These are phyloP conservation scores for Apodemia zela DNA, from an alignment of 2,888 invertebrate species.

Conservation along the genomic window DNA sequence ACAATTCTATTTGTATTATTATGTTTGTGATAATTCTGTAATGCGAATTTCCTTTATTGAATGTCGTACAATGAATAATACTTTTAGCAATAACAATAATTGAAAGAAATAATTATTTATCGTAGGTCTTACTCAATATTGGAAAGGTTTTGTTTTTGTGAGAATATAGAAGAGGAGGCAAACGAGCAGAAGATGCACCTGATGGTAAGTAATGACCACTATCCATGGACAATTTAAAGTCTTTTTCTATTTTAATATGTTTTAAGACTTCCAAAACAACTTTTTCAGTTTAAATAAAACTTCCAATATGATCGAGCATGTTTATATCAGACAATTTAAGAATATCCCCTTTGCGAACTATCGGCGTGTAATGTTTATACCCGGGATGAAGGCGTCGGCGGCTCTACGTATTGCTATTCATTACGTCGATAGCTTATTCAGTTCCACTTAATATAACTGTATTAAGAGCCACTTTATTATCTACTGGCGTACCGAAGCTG, in stretches of 20 bases:
- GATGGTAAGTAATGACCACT: too few species aligned
- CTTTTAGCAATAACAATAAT: neutral
- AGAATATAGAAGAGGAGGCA: too few species aligned
- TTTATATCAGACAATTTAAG: neutral
- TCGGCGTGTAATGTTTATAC: neutral
- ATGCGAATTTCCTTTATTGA: conserved; percentile 13
- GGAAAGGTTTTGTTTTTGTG: too few species aligned
- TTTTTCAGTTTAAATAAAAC: too few species aligned
- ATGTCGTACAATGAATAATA: neutral
- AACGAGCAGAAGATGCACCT: too few species aligned
- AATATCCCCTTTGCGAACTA: conserved; percentile 5
- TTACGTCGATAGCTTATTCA: conserved; percentile 13
- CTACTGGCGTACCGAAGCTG: neutral
- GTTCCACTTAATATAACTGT: conserved; percentile 10
- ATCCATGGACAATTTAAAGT: too few species aligned
- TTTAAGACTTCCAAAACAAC: too few species aligned
- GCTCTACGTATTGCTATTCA: neutral
- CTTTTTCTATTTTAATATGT: too few species aligned
- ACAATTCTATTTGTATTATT: conserved; percentile 19
- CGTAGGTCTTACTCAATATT: too few species aligned
- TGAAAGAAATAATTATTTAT: neutral
- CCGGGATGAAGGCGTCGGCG: neutral
- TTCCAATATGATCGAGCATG: too few species aligned
- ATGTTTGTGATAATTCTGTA: conserved; percentile 17
- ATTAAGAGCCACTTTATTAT: conserved; percentile 5